These are phyloP conservation scores for Dendrolimus pini DNA, from an alignment of 2,888 invertebrate species.

Conservation along the genomic window DNA sequence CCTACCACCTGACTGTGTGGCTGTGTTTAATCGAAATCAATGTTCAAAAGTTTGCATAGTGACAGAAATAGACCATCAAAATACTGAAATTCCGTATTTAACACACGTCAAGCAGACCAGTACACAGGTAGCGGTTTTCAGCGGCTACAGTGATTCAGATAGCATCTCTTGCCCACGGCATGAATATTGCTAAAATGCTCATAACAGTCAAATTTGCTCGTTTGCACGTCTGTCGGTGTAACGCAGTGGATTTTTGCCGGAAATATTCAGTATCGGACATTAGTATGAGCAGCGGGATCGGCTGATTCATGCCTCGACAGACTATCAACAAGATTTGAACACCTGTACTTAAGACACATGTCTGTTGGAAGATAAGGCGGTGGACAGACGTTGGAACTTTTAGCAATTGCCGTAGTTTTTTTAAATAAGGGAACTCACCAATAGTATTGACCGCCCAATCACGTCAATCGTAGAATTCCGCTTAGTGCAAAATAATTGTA, in stretches of 20 bases:
- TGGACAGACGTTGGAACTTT: slow-evolving; percentile 3
- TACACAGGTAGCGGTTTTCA: slow-evolving; percentile 9
- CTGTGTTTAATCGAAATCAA: too few species aligned
- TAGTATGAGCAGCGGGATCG: slow-evolving; percentile 38
- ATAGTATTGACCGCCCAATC: too few species aligned
- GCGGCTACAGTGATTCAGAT: slow-evolving; percentile 17
- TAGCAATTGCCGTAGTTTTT: neutral
- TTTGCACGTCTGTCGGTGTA: slow-evolving; percentile 27
- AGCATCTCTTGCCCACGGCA: slow-evolving; percentile 31
- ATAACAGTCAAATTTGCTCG: slow-evolving; percentile 49
- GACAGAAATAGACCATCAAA: too few species aligned
- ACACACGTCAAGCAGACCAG: slow-evolving; percentile 10
- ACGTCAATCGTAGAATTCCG: too few species aligned
- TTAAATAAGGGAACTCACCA: too few species aligned
- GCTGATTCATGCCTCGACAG: slow-evolving; percentile 36
- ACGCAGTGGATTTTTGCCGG: slow-evolving; percentile 41
- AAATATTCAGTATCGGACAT: slow-evolving; percentile 37
- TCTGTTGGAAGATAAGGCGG: slow-evolving; percentile 7
- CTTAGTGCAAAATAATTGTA: too few species aligned
- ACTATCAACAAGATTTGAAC: slow-evolving; percentile 27
- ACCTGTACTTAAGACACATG: slow-evolving; percentile 27
- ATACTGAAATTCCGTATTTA: slow-evolving; percentile 6
- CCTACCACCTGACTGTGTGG: too few species aligned
- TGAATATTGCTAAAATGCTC: slow-evolving; percentile 37
- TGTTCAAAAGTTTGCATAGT: too few species aligned